A percentile compares a stretch with the other conserved stretches of the same genome.
Conservation (phyloP, 2,888 invertebrate species). For the Trissolcus brochymenae region DNA sequence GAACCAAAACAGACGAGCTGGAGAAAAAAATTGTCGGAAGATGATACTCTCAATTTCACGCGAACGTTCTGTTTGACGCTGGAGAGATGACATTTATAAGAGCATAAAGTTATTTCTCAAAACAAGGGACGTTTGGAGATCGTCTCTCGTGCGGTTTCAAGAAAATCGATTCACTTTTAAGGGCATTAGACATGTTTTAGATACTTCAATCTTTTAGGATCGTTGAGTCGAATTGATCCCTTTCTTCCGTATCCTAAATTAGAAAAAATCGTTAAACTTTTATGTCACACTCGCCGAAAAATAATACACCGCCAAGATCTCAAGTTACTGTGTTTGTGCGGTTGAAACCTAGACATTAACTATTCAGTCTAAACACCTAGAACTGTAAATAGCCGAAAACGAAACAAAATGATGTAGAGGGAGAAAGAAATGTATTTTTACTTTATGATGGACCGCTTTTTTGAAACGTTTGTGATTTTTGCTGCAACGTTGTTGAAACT, state of each 20-base stretch:
- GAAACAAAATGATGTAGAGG: neutral
- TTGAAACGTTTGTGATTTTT: too few relatives aligned
- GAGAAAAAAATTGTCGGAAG: slow-evolving; percentile 30
- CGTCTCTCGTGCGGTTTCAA: too few relatives aligned
- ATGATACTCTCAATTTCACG: slow-evolving; percentile 41
- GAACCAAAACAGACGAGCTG: slow-evolving; percentile 61
- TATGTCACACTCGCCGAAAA: slow-evolving; percentile 64
- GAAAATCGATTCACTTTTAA: too few relatives aligned
- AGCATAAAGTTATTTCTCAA: slow-evolving; percentile 3
- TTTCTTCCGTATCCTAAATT: slow-evolving; percentile 41
- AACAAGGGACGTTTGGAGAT: neutral
- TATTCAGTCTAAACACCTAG: slow-evolving; percentile 23
- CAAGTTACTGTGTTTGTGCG: slow-evolving; percentile 55
- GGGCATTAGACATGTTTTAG: too few relatives aligned
- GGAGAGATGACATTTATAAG: slow-evolving; percentile 1
- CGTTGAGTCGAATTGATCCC: slow-evolving; percentile 1
- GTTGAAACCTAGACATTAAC: slow-evolving; percentile 40
- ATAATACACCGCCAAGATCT: slow-evolving; percentile 62
- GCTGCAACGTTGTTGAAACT: too few relatives aligned
- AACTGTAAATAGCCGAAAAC: neutral
- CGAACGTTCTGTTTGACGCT: neutral
- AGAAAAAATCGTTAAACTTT: slow-evolving; percentile 58
- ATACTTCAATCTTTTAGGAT: too few relatives aligned
- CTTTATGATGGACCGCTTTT: too few relatives aligned
- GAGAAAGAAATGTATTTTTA: too few relatives aligned